Evolutionary conservation across 1,140 invertebrate genomes (phyloP).

Genomic region (Aphis craccivora): DNA sequence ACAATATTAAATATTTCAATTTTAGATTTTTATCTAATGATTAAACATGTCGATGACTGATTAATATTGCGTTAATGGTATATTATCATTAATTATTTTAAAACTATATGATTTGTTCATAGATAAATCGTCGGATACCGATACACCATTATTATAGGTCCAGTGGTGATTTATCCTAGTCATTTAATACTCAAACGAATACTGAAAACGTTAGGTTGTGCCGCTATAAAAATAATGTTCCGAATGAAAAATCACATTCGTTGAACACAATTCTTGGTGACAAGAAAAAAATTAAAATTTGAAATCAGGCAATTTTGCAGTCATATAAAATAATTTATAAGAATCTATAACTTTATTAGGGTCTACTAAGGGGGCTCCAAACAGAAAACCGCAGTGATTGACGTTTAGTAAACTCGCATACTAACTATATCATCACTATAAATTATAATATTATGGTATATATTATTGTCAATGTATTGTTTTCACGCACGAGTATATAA

Average conservation of each 20-base stretch:
- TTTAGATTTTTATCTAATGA: conserved; percentile 36
- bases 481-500: too few species aligned
- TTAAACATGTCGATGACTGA: neutral
- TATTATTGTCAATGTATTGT: too few species aligned
- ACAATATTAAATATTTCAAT: neutral
- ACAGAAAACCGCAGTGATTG: too few species aligned
- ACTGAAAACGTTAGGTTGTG: neutral
- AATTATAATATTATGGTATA: too few species aligned
- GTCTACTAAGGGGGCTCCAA: too few species aligned
- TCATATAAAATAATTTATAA: too few species aligned
- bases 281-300: neutral
- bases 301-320: too few species aligned
- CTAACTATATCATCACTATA: too few species aligned
- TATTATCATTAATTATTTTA: conserved; percentile 13
- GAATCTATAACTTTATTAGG: too few species aligned
- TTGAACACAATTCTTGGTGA: neutral
- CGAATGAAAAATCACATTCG: neutral
- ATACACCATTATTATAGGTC: neutral
- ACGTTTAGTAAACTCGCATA: too few species aligned
- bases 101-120: neutral
- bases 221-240: neutral
- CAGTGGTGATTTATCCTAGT: neutral
- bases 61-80: neutral
- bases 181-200: neutral
- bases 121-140: neutral